These are phyloP conservation scores for Heliothis virescens DNA, from an alignment of 1,140 invertebrate genomes.

Conservation along the genomic window DNA sequence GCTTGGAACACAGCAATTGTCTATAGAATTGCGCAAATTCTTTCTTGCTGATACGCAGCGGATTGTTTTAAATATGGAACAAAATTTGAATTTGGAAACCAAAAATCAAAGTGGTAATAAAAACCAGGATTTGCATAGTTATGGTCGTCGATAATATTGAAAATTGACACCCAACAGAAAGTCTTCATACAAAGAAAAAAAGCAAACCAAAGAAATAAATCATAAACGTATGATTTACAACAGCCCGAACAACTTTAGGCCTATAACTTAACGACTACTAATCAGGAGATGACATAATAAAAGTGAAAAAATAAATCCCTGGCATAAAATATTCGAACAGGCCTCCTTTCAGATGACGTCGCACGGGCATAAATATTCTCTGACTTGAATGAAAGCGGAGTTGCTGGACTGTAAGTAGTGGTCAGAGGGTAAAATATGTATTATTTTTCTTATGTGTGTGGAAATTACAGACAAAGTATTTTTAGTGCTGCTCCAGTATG, in stretches of 20 bases:
- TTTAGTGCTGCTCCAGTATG: not conserved
- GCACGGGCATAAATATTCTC: slow-evolving; percentile 70
- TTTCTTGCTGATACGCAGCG: too few relatives aligned
- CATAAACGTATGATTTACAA: slow-evolving; percentile 25
- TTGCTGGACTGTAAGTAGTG: slow-evolving; percentile 59
- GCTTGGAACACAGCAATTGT: not conserved
- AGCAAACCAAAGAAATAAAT: not conserved
- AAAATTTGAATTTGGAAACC: too few relatives aligned
- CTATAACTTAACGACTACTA: slow-evolving; percentile 52
- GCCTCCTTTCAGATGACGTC: slow-evolving; percentile 60
- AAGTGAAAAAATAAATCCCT: slow-evolving; percentile 52
- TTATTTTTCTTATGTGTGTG: not conserved
- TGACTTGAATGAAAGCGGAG: slow-evolving; percentile 68
- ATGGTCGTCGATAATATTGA: not conserved
- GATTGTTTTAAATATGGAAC: too few relatives aligned
- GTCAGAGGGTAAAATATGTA: not conserved
- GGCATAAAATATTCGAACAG: slow-evolving; percentile 64
- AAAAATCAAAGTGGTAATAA: too few relatives aligned
- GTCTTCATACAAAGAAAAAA: not conserved
- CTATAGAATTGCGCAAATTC: too few relatives aligned
- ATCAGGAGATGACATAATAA: slow-evolving; percentile 58
- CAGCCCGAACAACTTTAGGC: slow-evolving; percentile 18
- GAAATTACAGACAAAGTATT: not conserved
- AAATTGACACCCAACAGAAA: slow-evolving; percentile 1
- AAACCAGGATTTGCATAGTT: not conserved